Base-by-base conservation (phyloP, 2,888 invertebrate genomes). In the Lamellibrachia satsuma region DNA sequence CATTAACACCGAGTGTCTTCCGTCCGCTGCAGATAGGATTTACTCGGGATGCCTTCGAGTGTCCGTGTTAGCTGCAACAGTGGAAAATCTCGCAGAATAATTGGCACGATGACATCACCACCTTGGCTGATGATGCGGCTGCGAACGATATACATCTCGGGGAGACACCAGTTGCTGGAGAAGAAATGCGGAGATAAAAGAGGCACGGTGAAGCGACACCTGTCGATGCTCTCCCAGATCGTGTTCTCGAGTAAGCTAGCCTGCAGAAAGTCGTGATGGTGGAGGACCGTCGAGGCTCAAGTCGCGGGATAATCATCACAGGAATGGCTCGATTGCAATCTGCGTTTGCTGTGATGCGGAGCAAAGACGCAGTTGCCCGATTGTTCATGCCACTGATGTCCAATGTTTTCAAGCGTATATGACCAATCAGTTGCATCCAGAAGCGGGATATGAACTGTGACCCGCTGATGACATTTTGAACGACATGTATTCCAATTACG, bases 151-250 rank as follows among this genome's bases (percentile, higher is more conserved):
- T 75, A n/a, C 75, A 52, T 92, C 92, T 92, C 92, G 51, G 27
- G 60, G 27, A 60, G 55, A 52, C 92, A 92, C 92, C 92, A 92
- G 60, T 75, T 39, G 52, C 92, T 92, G 39, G 9, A n/a, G 92
- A 75, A 15, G 90, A 92, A 92, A 51, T 39, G 51, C 27, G 52
- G 57, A 39, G 39, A 39, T 3, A 92, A 15, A 2, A 92, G n/a
- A 15, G 75, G 90, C 3, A 92, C 60, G 90, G 90, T 92, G 39
- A 60, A 60, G 51, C 92, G 60, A 39, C 55, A 60, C n/a, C 11
- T 39, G 60, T 92, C 52, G 39, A 92, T 92, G 51, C 27, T 52
- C 9, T 39, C 51, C 9, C 55, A 27, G 92, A 75, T 92, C 60
- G 55, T 92, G 11, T 92, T 75, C 92, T 57, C 90, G 4, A 92